Base-by-base conservation (phyloP, 1,140 invertebrate species). In the Drosophila pseudoananassae region DNA sequence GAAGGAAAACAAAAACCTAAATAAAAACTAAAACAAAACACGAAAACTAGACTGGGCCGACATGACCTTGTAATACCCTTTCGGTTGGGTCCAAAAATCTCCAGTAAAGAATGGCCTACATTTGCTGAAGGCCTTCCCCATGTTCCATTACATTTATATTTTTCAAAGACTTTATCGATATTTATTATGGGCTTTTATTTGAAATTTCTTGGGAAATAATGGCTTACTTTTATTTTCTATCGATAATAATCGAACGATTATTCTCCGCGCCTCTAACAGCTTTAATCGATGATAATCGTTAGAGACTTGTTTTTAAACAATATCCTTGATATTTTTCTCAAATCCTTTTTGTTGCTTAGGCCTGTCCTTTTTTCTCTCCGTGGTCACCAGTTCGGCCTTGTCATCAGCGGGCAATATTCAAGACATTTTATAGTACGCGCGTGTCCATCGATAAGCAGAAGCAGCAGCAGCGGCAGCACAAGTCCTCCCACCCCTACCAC, bases 381-480 rank as follows among this genome's bases (percentile, higher is more conserved):
- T 64, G 46, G 17, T 15, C 8, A 17, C 36, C 25, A 51, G 59
- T 52, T 65, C 31, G 46, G 46, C 36, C 59, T 14, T 51, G 59
- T 66, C 63, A 68, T 59, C 61, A 68, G 56, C 54, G 55, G 56
- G 40, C 56, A 72, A 60, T 49, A 36, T 51, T 46, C 60, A 69
- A 76, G 60, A 84, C 76, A 60, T 84, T 78, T 84, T 79, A 84
- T 84, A 72, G 72, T 76, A 80, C 51, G 76, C 79, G 79, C 80
- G 81, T 84, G 80, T 80, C 72, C 55, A 71, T 85, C 78, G 80
- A 84, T 80, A 84, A 79, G 78, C 66, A 68, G 76, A 20, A 20
- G 1, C 65, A 72, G 60, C n/a, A 76, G 78, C 66, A 68, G 76
- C 25, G 6, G 25, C 60, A 72, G 64, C 25, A 5, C 9, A 4